phyloP scores from a whole-genome alignment of 2,888 invertebrate genomes.

The Meta bourneti region DNA sequence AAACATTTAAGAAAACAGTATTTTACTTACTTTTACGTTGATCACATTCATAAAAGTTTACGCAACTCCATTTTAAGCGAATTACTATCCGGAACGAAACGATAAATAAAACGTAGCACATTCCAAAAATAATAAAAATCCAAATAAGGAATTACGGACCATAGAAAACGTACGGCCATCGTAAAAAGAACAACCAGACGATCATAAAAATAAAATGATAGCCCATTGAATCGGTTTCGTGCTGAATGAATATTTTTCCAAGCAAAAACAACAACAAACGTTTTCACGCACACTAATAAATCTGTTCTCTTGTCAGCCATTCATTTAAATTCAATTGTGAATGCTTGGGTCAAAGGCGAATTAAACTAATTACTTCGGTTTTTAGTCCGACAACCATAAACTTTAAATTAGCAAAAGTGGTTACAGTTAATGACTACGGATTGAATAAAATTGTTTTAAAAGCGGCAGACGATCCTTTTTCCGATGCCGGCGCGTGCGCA shows the following conservation, averaged over 20 bases:
- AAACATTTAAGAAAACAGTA: background rate
- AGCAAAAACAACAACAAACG: slow-evolving; percentile 63
- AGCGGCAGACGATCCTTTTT: slow-evolving; percentile 56
- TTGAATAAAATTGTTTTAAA: slow-evolving; percentile 76
- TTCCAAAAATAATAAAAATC: slow-evolving; percentile 29
- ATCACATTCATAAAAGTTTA: slow-evolving; percentile 3
- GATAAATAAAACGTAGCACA: slow-evolving; percentile 31
- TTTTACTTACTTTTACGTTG: background rate
- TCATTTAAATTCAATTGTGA: slow-evolving; percentile 76
- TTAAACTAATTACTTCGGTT: slow-evolving; percentile 75
- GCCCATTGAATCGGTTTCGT: slow-evolving; percentile 67
- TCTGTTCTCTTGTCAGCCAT: slow-evolving; percentile 70
- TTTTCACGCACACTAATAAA: slow-evolving; percentile 67
- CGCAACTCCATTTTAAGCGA: slow-evolving; percentile 5
- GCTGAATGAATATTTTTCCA: slow-evolving; percentile 74
- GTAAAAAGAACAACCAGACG: slow-evolving; percentile 58
- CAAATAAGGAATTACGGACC: slow-evolving; percentile 41
- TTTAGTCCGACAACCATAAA: slow-evolving; percentile 74
- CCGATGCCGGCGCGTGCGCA: slow-evolving; percentile 52
- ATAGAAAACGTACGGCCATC: slow-evolving; percentile 61
- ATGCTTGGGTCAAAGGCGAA: slow-evolving; percentile 67
- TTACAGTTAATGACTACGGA: slow-evolving; percentile 75
- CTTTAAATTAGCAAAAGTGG: slow-evolving; percentile 76
- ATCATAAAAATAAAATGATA: slow-evolving; percentile 72
- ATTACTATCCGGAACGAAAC: slow-evolving; percentile 15